Base-by-base conservation (phyloP, 2,888 invertebrate species). In the Rhamphomyia laevipes region DNA sequence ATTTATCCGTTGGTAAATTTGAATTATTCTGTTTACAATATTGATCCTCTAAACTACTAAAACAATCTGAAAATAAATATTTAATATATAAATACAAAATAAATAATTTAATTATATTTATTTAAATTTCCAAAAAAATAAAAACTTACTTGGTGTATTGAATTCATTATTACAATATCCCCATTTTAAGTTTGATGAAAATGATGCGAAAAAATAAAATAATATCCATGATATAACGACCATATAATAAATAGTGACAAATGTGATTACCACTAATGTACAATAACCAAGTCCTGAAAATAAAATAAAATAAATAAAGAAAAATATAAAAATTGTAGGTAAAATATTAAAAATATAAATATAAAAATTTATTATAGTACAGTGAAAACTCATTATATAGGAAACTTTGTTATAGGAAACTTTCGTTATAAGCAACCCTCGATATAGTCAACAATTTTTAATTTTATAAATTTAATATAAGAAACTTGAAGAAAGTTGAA, bases 241-340 rank as follows among this genome's bases (percentile, higher is more conserved):
- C 80, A 86, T 87, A 69, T 86, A 87, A 64, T 86, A 87, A 56
- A 86, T 76, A 16, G 80, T 80, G 46, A 86, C 79, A 40, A 84
- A 70, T n/a, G 75, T 74, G 37, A 87, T 82, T 21, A 85, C 80
- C 35, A 82, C 74, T 53, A 86, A 69, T 1, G 82, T 83, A 56
- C 81, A 81, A 60, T 80, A 78, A 1, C 82, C 82, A 2, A 82
- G 66, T 1, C 80, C 80, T 58, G 69, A 71, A 61, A 77, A n/a
- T n/a, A n/a, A 27, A 27, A 27, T 27, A 27, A 7, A 7, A 27
- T 6, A 27, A 21, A 21, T 4, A 21, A 27, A 7, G 7, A 27
- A 7, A 2, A 27, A 7, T 4, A 7, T 27, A 9, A 27, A 27
- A 27, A 21, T 21, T 21, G 23, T 30, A 15, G 10, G 15, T 18